Evolutionary conservation across 1,140 invertebrate genomes (phyloP).

Genomic region (Spodoptera litura): DNA sequence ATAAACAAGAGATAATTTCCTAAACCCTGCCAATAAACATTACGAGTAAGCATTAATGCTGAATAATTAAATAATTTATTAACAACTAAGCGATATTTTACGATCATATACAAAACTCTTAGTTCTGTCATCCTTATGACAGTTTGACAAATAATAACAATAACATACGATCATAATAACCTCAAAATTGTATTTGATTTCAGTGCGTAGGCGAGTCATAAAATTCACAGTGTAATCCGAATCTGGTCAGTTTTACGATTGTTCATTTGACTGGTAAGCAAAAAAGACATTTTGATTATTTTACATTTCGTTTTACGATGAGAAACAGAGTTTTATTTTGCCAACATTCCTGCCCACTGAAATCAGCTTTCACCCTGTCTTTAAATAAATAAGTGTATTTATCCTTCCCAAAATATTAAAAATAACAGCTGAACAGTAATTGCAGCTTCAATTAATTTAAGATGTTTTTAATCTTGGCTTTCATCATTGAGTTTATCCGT

Average conservation of each 20-base stretch:
- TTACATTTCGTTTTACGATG: slow-evolving; percentile 15
- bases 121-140: background rate
- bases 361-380: slow-evolving; percentile 19
- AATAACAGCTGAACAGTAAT: background rate
- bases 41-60: background rate
- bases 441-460: slow-evolving; percentile 21
- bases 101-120: background rate
- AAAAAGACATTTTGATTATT: slow-evolving; percentile 30
- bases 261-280: slow-evolving; percentile 1
- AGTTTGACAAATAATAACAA: background rate
- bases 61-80: slow-evolving; percentile 22
- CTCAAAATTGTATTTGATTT: background rate
- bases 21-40: slow-evolving; percentile 18
- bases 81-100: slow-evolving; percentile 9
- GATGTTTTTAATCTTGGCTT: background rate
- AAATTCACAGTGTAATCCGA: slow-evolving; percentile 9
- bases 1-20: slow-evolving; percentile 11
- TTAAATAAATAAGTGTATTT: background rate
- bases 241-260: slow-evolving; percentile 36
- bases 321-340: slow-evolving; percentile 32
- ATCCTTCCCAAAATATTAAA: background rate
- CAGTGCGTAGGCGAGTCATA: background rate
- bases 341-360: slow-evolving; percentile 28
- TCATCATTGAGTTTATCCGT: no score
- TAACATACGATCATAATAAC: background rate